Conservation (phyloP, 1,140 invertebrate species). For the Listronotus oregonensis region DNA sequence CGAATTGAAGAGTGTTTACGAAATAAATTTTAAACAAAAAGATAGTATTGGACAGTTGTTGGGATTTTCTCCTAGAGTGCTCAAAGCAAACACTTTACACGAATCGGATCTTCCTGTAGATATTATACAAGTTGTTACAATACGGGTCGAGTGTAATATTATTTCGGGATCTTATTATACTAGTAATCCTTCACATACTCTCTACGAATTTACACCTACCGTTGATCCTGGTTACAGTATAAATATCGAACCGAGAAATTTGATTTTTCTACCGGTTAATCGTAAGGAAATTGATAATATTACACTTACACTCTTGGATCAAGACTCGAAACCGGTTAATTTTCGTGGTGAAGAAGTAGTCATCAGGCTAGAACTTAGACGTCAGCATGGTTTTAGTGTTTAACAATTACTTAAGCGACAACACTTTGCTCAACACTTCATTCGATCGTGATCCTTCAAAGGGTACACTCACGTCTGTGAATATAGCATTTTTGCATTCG, state of each 20-base stretch:
- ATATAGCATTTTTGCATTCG: too few relatives aligned
- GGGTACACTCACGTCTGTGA: too few relatives aligned
- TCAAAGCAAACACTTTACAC: slow-evolving; percentile 19
- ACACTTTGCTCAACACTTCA: too few relatives aligned
- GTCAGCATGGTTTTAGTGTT: neutral
- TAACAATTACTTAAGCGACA: too few relatives aligned
- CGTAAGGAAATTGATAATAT: slow-evolving; percentile 33
- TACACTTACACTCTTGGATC: slow-evolving; percentile 37
- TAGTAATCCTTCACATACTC: slow-evolving; percentile 30
- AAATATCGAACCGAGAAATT: slow-evolving; percentile 25
- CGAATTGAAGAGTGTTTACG: slow-evolving; percentile 17
- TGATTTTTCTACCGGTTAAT: slow-evolving; percentile 35
- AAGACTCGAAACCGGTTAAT: slow-evolving; percentile 38
- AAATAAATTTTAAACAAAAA: slow-evolving; percentile 27
- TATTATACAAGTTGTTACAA: slow-evolving; percentile 38
- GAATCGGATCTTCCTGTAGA: slow-evolving; percentile 38
- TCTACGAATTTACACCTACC: slow-evolving; percentile 35
- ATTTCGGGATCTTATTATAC: slow-evolving; percentile 31
- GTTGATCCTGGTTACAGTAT: slow-evolving; percentile 36
- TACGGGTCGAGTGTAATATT: slow-evolving; percentile 38
- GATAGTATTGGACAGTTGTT: slow-evolving; percentile 10
- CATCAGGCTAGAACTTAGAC: slow-evolving; percentile 24
- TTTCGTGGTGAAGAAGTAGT: slow-evolving; percentile 40
- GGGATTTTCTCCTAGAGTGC: slow-evolving; percentile 32
- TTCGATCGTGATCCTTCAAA: neutral